Base-by-base conservation (phyloP, 2,113 vertebrate species). In the Chloebia gouldiae region DNA sequence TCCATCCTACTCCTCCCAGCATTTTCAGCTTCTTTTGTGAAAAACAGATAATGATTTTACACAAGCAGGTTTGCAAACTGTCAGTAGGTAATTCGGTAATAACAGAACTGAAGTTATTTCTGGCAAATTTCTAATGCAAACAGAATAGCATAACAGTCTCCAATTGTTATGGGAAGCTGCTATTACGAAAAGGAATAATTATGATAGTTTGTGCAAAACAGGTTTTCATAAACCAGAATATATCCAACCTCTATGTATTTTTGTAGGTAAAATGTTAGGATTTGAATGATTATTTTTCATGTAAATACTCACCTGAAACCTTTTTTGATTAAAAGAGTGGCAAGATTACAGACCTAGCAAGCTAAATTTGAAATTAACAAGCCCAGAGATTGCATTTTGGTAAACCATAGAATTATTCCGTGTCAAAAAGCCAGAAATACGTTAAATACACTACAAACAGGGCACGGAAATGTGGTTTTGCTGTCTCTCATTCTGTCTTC, bases 341-440 rank as follows among this genome's bases (percentile, higher is more conserved):
- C 27, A 61, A 73, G 44, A 86, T 95, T 93, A 69, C 44, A 90
- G 61, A 89, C 24, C 75, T 95, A 88, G 92, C 53, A 95, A 92
- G 91, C 70, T 91, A 95, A 95, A 96, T 90, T 92, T 90, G 63
- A 96, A 97, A 94, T 96, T 97, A 95, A 92, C 83, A 98, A 97
- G 78, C 47, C 86, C 81, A 84, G 87, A 95, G 93, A 94, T 87
- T 96, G 86, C 77, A 94, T 96, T 98, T 97, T 93, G 96, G 96
- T 97, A 97, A 97, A 96, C 94, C 90, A 88, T 95, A 96, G 94
- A 97, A 97, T 97, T 97, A 95, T 50, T 94, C 65, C 18, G 77
- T 93, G 91, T 95, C 96, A 96, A 92, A 95, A 98, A 96, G 95
- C 95, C 95, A 96, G 96, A 96, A 77, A 92, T 89, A 47, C 63